Evolutionary conservation across 2,888 invertebrate species (phyloP), one percentile per base, ranked within the genome.

Genomic region (Dendrolimus pini): DNA sequence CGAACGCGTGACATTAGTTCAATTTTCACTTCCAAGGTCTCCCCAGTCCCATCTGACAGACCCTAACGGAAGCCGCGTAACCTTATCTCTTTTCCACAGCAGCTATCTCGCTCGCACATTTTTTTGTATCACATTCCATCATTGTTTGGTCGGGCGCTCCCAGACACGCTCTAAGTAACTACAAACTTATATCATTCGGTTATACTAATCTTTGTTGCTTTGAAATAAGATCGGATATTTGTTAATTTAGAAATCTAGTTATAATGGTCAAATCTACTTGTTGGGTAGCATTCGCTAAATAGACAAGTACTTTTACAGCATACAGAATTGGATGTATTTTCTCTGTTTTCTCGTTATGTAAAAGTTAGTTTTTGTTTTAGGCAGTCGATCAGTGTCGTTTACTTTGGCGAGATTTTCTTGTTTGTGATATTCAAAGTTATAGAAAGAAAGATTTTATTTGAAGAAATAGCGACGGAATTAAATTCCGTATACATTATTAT

Each of bases 71-170:
- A 85, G 79, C 73, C 65, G 69, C 71, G 66, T 70, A 64, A 60
- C 61, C 64, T 62, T 62, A 59, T 65, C 63, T 63, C 60, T 72
- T 73, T 72, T 75, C 57, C 65, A 72, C 69, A 52, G 55, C 59
- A 55, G 56, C 59, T 58, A 56, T 71, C 74, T 75, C 78, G 59
- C 71, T 77, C 74, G 58, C 71, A 63, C 78, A 62, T 74, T 78
- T 70, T 82, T 84, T 80, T 72, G 75, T 80, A 77, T 80, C 77
- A 74, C 86, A 89, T 89, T 89, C 89, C 89, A 71, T 76, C 69
- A 76, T 64, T 75, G 80, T 83, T 85, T 85, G 85, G 83, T 80
- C 70, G 78, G 67, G 68, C 72, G 79, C 80, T 86, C 86, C 84
- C 86, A 85, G 76, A 77, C 83, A 75, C 79, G 79, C 80, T 47